These are phyloP conservation scores for Orthosia gothica DNA, from an alignment of 2,888 invertebrate genomes.

Conservation along the genomic window DNA sequence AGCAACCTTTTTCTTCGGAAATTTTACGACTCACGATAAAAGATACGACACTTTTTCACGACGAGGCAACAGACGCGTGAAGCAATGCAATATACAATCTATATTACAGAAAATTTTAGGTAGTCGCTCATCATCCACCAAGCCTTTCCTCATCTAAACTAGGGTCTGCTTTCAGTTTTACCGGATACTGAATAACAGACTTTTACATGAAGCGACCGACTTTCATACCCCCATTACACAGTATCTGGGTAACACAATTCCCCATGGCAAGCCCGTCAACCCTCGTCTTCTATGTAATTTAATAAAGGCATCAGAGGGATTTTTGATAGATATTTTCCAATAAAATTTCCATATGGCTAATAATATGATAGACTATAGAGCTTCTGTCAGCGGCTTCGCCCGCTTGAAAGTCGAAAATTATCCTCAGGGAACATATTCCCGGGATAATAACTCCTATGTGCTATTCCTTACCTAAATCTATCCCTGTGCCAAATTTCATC, in stretches of 20 bases:
- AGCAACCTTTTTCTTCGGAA: slow-evolving; percentile 50
- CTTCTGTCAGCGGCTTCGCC: no score
- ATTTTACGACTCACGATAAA: slow-evolving; percentile 64
- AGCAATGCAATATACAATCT: slow-evolving; percentile 52
- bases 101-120: slow-evolving; percentile 30
- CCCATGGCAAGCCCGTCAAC: background rate
- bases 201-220: background rate
- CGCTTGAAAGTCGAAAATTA: no score
- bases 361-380: no score
- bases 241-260: background rate
- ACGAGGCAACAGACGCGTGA: slow-evolving; percentile 63
- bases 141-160: background rate
- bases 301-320: background rate
- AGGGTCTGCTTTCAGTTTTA: background rate
- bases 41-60: slow-evolving; percentile 60
- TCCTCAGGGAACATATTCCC: no score
- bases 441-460: no score
- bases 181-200: background rate
- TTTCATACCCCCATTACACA: background rate
- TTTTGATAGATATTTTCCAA: background rate
- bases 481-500: no score
- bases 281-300: background rate
- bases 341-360: no score
- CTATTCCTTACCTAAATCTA: no score
- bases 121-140: background rate